Conservation (phyloP, 2,797 vertebrate genomes). For the Rhinophrynus dorsalis region DNA sequence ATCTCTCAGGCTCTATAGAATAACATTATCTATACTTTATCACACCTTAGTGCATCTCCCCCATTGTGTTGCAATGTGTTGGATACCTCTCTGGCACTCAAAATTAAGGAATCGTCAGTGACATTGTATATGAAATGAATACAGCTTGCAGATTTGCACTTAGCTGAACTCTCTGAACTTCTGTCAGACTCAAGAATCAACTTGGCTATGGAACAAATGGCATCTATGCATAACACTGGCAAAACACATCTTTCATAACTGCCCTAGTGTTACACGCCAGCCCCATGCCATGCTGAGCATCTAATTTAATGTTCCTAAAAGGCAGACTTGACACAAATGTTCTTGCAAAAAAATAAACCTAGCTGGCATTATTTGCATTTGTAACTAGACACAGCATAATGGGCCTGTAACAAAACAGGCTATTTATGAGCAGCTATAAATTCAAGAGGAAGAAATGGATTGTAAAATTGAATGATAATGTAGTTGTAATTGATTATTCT, state of each 20-base stretch:
- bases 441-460: constrained; percentile 10
- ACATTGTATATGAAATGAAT: too few relatives aligned
- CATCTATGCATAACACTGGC: background rate
- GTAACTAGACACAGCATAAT: constrained; percentile 12
- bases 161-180: background rate
- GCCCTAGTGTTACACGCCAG: constrained; percentile 4
- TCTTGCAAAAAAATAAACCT: background rate
- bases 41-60: too few relatives aligned
- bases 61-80: too few relatives aligned
- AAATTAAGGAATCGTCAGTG: too few relatives aligned
- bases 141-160: too few relatives aligned
- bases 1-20: too few relatives aligned
- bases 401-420: constrained; percentile 17
- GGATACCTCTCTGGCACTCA: too few relatives aligned
- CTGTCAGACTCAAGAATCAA: constrained; percentile 1
- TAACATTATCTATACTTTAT: too few relatives aligned
- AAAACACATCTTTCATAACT: background rate
- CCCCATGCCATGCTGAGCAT: background rate
- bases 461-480: constrained; percentile 29
- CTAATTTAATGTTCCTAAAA: background rate
- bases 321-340: background rate
- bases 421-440: constrained; percentile 29
- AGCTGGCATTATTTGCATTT: constrained; percentile 21
- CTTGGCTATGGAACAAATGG: constrained; percentile 1
- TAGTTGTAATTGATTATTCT: constrained; percentile 7